Evolutionary conservation across 1,140 invertebrate species (phyloP), one percentile per base, ranked within the genome.

Genomic region (Drosophila simulans): DNA sequence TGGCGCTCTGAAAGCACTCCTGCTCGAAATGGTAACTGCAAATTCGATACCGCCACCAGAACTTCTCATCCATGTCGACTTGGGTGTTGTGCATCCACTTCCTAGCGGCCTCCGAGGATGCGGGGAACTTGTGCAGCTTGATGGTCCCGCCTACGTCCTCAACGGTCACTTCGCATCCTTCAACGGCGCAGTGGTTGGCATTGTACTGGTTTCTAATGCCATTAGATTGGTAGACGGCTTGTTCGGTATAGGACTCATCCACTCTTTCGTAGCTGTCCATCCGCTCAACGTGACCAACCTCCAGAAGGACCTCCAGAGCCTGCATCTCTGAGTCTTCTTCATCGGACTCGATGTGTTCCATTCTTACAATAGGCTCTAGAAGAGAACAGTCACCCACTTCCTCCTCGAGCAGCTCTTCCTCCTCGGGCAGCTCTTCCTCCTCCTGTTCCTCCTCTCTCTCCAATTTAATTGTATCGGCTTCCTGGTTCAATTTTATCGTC

Each of bases 41-140:
- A 12, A 91, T 86, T 45, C 89, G 83, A 46, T 79, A 91, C 1
- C 83, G 89, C 89, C 89, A 89, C 12, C 63, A 59, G n/a, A 51
- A 75, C n/a, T 65, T 83, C 7, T 31, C 54, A 25, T 85, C 71
- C 42, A 78, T 80, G 12, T 72, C 48, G 5, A 91, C 72, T 42
- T 91, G 90, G 1, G 78, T 80, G 48, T 91, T 91, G 49, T 91
- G 76, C 70, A 83, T 76, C 89, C 89, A 91, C 52, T 91, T 91
- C 0, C 71, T 20, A 25, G 86, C 56, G 2, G 73, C 66, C 2
- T 79, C 74, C 34, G 42, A 25, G 0, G 80, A 64, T 0, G 60
- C 64, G 20, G 89, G 89, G 12, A 91, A 91, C 43, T 82, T 89
- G 54, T 90, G 86, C n/a, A 91, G 49, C 57, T 79, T 81, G 1